Evolutionary conservation across 2,888 invertebrate species (phyloP).

Genomic region (Serripes groenlandicus): DNA sequence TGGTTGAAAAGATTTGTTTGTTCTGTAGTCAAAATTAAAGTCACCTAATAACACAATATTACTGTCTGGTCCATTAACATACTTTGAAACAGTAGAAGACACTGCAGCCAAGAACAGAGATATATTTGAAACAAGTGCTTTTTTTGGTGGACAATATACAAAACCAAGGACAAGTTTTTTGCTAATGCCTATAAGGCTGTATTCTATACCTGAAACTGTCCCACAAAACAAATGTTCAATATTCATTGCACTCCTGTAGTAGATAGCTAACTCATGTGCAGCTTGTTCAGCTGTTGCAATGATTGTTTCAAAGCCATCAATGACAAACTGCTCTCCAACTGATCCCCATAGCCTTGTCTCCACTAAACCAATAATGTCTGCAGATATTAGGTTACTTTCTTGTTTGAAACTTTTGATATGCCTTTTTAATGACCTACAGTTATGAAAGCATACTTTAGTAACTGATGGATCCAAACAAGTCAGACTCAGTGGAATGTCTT

Average conservation of each 20-base stretch:
- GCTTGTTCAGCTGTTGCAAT: conserved; percentile 6
- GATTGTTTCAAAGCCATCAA: conserved; percentile 36
- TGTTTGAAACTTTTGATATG: conserved; percentile 38
- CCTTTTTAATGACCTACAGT: conserved; percentile 47
- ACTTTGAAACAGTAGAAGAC: too few species aligned
- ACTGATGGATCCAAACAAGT: too few species aligned
- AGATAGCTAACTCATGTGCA: conserved; percentile 42
- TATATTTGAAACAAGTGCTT: too few species aligned
- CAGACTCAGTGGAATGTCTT: background rate
- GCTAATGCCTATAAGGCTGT: too few species aligned
- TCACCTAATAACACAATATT: too few species aligned
- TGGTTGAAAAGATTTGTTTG: too few species aligned
- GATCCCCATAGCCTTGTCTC: conserved; percentile 42
- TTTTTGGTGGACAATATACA: too few species aligned
- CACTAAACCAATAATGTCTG: conserved; percentile 47
- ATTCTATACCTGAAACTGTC: conserved; percentile 26
- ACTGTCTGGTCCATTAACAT: too few species aligned
- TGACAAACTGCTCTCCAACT: background rate
- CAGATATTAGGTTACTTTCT: conserved; percentile 22
- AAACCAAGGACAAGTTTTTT: too few species aligned
- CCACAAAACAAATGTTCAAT: background rate
- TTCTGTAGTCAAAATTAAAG: too few species aligned
- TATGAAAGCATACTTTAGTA: conserved; percentile 43
- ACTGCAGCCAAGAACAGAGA: too few species aligned
- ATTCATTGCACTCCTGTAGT: conserved; percentile 3